These are phyloP conservation scores for Pheosia gnoma DNA, from an alignment of 2,888 invertebrate species.

Conservation along the genomic window DNA sequence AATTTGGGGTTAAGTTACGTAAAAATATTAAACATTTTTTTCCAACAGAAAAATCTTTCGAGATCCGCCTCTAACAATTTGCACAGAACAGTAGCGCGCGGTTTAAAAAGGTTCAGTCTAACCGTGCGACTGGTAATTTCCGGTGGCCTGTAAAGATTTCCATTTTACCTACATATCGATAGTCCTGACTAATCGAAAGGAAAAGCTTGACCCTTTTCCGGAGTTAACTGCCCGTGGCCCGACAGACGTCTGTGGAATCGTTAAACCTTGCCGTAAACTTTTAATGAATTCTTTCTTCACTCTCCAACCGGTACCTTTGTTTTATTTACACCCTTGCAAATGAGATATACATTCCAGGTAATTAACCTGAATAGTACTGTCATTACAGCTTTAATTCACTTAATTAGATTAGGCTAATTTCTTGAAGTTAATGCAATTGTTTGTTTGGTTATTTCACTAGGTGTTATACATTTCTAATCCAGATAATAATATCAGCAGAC, in stretches of 20 bases:
- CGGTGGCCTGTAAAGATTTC: constrained; percentile 1
- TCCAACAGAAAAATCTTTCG: background rate
- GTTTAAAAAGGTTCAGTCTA: background rate
- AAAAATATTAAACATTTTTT: background rate
- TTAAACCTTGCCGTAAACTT: constrained; percentile 39
- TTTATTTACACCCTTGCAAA: constrained; percentile 23
- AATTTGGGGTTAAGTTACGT: no score
- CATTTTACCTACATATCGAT: constrained; percentile 19
- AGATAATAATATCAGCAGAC: no score
- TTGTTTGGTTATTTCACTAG: no score
- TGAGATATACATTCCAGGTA: constrained; percentile 46
- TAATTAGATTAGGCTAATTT: constrained; percentile 9
- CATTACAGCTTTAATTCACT: constrained; percentile 33
- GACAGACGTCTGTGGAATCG: constrained; percentile 36
- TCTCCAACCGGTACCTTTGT: background rate
- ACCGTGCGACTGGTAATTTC: constrained; percentile 6
- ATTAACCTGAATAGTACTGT: constrained; percentile 37
- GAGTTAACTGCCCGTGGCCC: constrained; percentile 47
- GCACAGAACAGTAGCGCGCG: background rate
- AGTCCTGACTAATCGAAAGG: constrained; percentile 33
- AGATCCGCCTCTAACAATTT: background rate
- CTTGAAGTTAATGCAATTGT: background rate
- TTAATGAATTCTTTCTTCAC: constrained; percentile 5
- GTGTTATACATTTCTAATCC: no score
- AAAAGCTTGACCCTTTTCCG: constrained; percentile 40